Base-by-base conservation (phyloP, 1,140 invertebrate species). In the Periplaneta americana region DNA sequence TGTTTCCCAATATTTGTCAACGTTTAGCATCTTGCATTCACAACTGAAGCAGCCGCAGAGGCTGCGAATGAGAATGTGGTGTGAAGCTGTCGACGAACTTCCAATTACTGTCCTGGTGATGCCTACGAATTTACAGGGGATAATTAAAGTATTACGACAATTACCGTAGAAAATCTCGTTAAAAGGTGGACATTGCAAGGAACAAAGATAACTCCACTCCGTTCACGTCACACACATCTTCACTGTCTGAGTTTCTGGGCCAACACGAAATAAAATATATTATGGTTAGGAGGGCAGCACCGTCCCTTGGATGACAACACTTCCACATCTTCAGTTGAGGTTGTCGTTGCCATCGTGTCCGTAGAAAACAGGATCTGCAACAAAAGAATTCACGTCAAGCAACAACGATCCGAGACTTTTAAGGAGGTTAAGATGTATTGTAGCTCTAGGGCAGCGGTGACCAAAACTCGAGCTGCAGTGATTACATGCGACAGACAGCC, bases 341-440 rank as follows among this genome's bases (percentile, higher is more conserved):
- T 75, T 75, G 75, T 81, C 81, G 81, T 75, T 80, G 34, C 81
- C 81, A 33, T 81, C 81, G 33, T 81, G 81, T 8, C 81, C 81
- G 75, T 81, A 81, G 81, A 81, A 81, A 31, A 81, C 81, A 32
- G 81, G 81, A 78, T 81, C 81, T 81, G 75, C 18, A 34, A 28
- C 35, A 78, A n/a, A 11, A 77, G 35, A 35, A n/a, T n/a, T n/a
- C n/a, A n/a, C n/a, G n/a, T n/a, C n/a, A n/a, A n/a, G n/a, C n/a
- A n/a, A n/a, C n/a, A n/a, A n/a, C n/a, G n/a, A n/a, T n/a, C n/a
- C n/a, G n/a, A n/a, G n/a, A n/a, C n/a, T n/a, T n/a, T n/a, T n/a
- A n/a, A n/a, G n/a, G n/a, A n/a, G n/a, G n/a, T n/a, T n/a, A n/a
- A n/a, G n/a, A n/a, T n/a, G n/a, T n/a, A n/a, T n/a, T n/a, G n/a